Percentiles rank a stretch among this genome's conserved stretches.
Evolutionary conservation across 2,888 invertebrate species (phyloP).

Genomic region (Drosophila stalkeri): DNA sequence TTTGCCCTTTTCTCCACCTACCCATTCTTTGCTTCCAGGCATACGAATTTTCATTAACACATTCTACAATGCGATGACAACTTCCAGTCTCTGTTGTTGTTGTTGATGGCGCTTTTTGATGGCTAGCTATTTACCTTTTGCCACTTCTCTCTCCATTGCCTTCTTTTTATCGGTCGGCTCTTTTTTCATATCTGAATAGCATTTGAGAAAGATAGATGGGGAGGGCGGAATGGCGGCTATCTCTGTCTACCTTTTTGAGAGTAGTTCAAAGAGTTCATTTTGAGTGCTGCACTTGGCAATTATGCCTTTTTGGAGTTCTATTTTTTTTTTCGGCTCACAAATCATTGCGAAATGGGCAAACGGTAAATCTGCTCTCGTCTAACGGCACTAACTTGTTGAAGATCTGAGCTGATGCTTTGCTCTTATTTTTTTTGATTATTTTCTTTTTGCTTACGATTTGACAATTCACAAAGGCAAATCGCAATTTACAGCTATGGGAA

Average conservation of each 20-base stretch:
- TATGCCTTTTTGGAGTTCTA: conserved; percentile 57
- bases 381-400: conserved; percentile 69
- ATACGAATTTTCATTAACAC: conserved; percentile 56
- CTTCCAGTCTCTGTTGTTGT: conserved; percentile 24
- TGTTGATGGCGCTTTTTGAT: conserved; percentile 34
- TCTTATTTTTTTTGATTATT: conserved; percentile 38
- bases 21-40: background rate
- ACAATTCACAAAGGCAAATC: conserved; percentile 61
- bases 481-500: conserved; percentile 40
- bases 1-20: background rate
- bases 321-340: conserved; percentile 24
- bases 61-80: conserved; percentile 38
- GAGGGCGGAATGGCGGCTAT: background rate
- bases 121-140: conserved; percentile 43
- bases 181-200: conserved; percentile 3
- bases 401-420: conserved; percentile 50
- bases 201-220: background rate
- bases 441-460: conserved; percentile 58
- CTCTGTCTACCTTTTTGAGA: conserved; percentile 35
- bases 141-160: conserved; percentile 31
- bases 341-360: conserved; percentile 65
- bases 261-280: conserved; percentile 47
- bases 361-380: conserved; percentile 66
- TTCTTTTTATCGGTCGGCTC: conserved; percentile 29
- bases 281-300: conserved; percentile 63